Conservation (phyloP, 2,888 invertebrate genomes). For the Petrolisthes manimaculis region DNA sequence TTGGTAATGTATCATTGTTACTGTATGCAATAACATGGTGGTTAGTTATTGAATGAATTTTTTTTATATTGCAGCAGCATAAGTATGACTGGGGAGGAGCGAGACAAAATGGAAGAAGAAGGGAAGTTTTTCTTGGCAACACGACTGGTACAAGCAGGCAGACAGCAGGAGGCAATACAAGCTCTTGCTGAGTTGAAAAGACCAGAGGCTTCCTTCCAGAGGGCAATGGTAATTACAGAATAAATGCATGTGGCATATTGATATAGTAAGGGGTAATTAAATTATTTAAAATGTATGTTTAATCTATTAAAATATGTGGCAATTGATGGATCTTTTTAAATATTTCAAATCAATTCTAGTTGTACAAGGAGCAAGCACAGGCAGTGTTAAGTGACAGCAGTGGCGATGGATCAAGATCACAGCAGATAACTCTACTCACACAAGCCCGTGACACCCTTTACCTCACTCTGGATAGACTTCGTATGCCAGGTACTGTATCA, state of each 20-base stretch:
- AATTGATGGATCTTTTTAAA: background rate
- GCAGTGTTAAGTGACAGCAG: constrained; percentile 43
- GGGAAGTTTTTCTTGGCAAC: constrained; percentile 62
- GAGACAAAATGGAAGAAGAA: constrained; percentile 56
- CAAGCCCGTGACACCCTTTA: constrained; percentile 65
- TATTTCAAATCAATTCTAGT: constrained; percentile 23
- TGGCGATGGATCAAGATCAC: constrained; percentile 48
- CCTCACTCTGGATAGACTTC: constrained; percentile 65
- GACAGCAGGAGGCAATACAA: constrained; percentile 64
- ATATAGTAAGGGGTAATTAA: background rate
- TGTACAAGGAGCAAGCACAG: constrained; percentile 63
- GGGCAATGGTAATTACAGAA: constrained; percentile 54
- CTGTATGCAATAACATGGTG: background rate
- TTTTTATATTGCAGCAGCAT: constrained; percentile 21
- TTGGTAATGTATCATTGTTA: background rate
- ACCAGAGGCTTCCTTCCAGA: constrained; percentile 61
- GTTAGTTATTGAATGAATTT: constrained; percentile 4
- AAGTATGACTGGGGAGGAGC: constrained; percentile 34
- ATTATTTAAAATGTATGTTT: background rate
- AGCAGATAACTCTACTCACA: constrained; percentile 59
- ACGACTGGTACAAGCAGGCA: constrained; percentile 52
- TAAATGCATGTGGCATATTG: background rate
- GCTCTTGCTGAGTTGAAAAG: constrained; percentile 60
- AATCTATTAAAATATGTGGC: background rate
- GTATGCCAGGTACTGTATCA: constrained; percentile 59